Evolutionary conservation across 1,140 invertebrate genomes (phyloP), one percentile per base, ranked within the genome.

Genomic region (Galendromus occidentalis): DNA sequence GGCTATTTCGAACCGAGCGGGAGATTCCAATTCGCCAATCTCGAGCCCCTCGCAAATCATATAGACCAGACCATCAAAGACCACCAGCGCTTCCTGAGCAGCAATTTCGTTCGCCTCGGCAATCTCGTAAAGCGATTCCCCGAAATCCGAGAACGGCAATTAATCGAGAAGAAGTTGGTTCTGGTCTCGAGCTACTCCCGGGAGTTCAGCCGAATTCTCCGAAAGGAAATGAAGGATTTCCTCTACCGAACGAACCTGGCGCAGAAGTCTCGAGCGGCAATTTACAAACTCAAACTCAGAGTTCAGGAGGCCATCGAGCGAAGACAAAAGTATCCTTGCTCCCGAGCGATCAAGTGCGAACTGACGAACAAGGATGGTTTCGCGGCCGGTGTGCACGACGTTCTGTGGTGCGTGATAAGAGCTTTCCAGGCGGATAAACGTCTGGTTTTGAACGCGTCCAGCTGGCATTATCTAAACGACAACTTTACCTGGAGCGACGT

Each of bases 381-480:
- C 59, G 68, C 68, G 5, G 67, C 68, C n/a, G 67, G 67, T 1
- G 65, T 68, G 12, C 68, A 69, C 65, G 68, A 69, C 30, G 65
- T 69, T 14, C 18, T 69, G 5, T 69, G 68, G 68, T 69, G 68
- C 30, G 64, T 69, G 33, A 59, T 69, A 7, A 68, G 66, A 65
- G 68, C 64, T 1, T 69, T 66, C 39, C 63, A 66, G 20, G 63
- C 42, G 18, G 42, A 66, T 17, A 39, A 39, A 25, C 30, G 42
- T 1, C 17, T 69, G 6, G 65, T 69, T 41, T 42, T 69, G 14
- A 17, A 51, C 9, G 47, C 67, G 5, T 25, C 39, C 1, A 45
- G 66, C 12, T 68, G 67, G 67, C 67, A 69, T 29, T 69, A 69
- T 45, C 51, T 59, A 59, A 59, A 25, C 51, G 51, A 18, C 12